Base-by-base conservation (phyloP, 2,113 vertebrate species). In the Peromyscus leucopus region DNA sequence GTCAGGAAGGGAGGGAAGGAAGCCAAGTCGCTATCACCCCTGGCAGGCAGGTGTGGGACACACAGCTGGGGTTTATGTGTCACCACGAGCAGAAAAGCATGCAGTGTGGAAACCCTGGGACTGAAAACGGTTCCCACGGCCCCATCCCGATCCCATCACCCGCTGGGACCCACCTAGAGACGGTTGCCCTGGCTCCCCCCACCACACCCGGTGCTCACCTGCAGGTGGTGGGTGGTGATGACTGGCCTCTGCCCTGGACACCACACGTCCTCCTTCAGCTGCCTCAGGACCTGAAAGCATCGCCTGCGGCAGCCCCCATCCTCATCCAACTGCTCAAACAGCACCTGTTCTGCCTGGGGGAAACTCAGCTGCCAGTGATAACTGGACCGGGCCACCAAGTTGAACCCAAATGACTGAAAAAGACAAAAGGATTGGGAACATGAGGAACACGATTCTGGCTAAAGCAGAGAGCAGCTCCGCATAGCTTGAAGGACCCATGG, bases 311-410 rank as follows among this genome's bases (percentile, higher is more conserved):
- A 99, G 8, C 99, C 99, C 2, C 99, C 99, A 0, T 99, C 99
- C 61, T 99, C 99, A 78, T 99, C 99, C 12, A 99, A 98, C 36
- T 98, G 98, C 61, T 98, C 98, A 97, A 99, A 97, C 97, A 99
- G 97, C 57, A 99, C 92, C 88, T 93, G 98, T 96, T 99, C 99
- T 0, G 99, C 99, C 69, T 98, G 98, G n/a, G 98, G 97, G 98
- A 99, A 99, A 42, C 98, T 98, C 96, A 99, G 97, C 97, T 99
- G 98, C 99, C 99, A 99, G 98, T 99, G 99, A 19, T 99, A 99
- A 97, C 95, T 98, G 8, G 99, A 99, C 5, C 97, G 97, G 89
- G 99, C 99, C 98, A 99, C 79, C 72, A 99, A 97, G 98, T 98
- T 98, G 0, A 99, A 99, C 36, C 99, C 99, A 83, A 99, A 98